A percentile compares a stretch with the other conserved stretches of the same genome.
These are phyloP conservation scores for Cygnus olor DNA, from an alignment of 2,797 vertebrate species.

Conservation along the genomic window DNA sequence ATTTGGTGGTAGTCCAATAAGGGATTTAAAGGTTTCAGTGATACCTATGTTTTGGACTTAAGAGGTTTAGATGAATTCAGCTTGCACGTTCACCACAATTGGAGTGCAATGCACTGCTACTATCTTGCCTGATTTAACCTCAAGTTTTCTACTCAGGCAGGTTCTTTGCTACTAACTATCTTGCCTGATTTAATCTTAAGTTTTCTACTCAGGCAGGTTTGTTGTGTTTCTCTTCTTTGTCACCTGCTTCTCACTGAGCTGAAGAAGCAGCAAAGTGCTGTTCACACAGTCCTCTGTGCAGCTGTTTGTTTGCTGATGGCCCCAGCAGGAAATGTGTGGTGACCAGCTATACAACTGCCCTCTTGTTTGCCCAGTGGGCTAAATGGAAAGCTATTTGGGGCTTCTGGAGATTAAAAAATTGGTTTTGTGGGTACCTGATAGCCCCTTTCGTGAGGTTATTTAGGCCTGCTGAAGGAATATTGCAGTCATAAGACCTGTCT, in stretches of 20 bases:
- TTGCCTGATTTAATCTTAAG: neutral
- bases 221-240: neutral
- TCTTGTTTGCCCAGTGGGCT: neutral
- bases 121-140: neutral
- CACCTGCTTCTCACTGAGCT: neutral
- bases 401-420: neutral
- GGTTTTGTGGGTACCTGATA: neutral
- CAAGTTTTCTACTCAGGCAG: neutral
- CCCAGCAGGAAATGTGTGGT: neutral
- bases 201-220: neutral
- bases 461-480: neutral
- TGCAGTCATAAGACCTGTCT: neutral
- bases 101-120: neutral
- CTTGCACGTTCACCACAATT: neutral
- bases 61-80: neutral
- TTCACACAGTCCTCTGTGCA: neutral
- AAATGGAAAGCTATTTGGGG: neutral
- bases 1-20: neutral
- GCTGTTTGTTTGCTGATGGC: neutral
- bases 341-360: neutral
- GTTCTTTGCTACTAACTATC: neutral
- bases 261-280: fast-evolving
- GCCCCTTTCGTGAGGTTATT: neutral
- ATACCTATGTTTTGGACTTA: neutral
- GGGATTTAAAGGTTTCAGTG: neutral